Base-by-base conservation (phyloP, 2,113 vertebrate species). In the Alethe castanea region DNA sequence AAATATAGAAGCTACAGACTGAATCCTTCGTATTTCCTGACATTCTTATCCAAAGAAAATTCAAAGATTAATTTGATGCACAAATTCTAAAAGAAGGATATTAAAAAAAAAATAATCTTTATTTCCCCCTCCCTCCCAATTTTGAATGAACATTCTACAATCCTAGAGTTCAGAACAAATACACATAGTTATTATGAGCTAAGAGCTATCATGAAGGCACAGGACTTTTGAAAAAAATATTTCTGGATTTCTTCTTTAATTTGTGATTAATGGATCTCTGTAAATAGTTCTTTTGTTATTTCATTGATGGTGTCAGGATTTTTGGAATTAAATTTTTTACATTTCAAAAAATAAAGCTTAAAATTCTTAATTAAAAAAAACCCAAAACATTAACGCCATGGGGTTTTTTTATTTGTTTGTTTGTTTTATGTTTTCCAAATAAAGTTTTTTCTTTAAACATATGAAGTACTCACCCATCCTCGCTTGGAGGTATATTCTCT, bases 381-480 rank as follows among this genome's bases (percentile, higher is more conserved):
- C 18, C 1, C 16, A 72, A 15, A 47, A 56, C 22, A 93, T 19
- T 47, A 64, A 64, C 33, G 8, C 0, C 2, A 6, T 5, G 0
- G 0, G 8, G 25, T n/a, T 28, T 48, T 48, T 48, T 48, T 52
- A 14, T 50, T 50, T 16, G 5, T 23, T 47, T 22, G 2, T 8
- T 66, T 18, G 4, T 8, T 35, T 77, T 57, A 29, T 44, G 3
- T 18, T 78, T 93, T 66, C n/a, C 8, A 94, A 42, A 52, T 5
- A 57, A 15, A 31, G 0, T 2, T 9, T 36, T 44, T 65, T 86
- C 5, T 76, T 69, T 40, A 35, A 86, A 38, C 0, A 1, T 35
- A 47, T 1, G 2, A 80, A n/a, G 0, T 19, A 24, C 3, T 73
- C 9, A 73, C 4, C 5, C 7, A 53, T 33, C 6, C 8, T 80